These are phyloP conservation scores for Latrodectus hesperus DNA, from an alignment of 2,888 invertebrate species.

Conservation along the genomic window DNA sequence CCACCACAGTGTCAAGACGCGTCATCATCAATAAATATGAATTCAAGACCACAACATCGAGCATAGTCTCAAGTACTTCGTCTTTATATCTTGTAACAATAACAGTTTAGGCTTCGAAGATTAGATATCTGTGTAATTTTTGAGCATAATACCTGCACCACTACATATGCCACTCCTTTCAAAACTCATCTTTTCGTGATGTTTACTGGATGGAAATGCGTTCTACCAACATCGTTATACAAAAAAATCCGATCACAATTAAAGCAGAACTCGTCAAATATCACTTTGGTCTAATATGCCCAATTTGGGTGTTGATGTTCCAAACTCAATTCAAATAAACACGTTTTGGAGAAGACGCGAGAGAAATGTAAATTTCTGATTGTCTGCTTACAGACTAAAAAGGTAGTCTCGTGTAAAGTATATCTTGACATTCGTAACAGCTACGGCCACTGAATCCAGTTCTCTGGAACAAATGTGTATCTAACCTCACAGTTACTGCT, in stretches of 20 bases:
- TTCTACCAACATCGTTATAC: neutral
- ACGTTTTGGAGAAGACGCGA: neutral
- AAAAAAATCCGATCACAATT: no score
- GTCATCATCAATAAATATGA: conserved; percentile 15
- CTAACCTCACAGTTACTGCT: neutral
- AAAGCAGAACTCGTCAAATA: no score
- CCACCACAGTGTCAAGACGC: neutral
- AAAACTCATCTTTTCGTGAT: conserved; percentile 12
- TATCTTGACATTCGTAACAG: neutral
- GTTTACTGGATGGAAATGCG: neutral
- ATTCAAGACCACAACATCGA: neutral
- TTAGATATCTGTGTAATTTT: neutral
- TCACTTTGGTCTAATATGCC: no score
- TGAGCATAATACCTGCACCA: neutral
- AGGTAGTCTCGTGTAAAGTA: neutral
- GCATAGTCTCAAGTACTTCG: neutral
- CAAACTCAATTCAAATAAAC: conserved; percentile 5
- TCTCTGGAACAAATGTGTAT: neutral
- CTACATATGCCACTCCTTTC: neutral
- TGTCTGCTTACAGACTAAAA: neutral
- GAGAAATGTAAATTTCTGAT: neutral
- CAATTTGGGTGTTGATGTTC: neutral
- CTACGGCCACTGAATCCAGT: neutral
- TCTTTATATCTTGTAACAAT: conserved; percentile 2
- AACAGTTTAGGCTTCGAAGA: neutral